phyloP scores from a whole-genome alignment of 2,113 vertebrate species.

The Festucalex cinctus region DNA sequence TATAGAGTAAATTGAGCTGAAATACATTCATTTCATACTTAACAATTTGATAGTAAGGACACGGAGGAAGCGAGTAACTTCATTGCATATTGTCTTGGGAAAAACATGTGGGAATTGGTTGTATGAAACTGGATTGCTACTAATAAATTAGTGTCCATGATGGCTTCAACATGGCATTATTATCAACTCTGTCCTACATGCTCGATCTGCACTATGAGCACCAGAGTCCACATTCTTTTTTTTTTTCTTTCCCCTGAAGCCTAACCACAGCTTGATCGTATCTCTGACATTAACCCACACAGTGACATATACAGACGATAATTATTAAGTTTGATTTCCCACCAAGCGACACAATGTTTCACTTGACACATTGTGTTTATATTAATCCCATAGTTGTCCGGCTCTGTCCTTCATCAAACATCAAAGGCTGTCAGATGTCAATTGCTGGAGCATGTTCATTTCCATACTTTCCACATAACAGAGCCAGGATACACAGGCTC shows the following conservation, averaged over 20 bases:
- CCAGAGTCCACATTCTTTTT: too few relatives aligned
- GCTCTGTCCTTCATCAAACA: slow-evolving; percentile 4
- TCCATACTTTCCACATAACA: slow-evolving; percentile 15
- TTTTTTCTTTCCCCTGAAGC: too few relatives aligned
- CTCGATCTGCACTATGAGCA: not conserved
- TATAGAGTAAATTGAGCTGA: not conserved
- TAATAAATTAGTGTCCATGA: slow-evolving; percentile 3
- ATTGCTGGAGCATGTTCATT: not conserved
- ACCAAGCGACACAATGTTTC: not conserved
- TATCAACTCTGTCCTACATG: not conserved
- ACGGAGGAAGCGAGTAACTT: slow-evolving; percentile 4
- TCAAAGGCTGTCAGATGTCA: slow-evolving; percentile 4
- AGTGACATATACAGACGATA: slow-evolving; percentile 1
- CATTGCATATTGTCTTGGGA: not conserved
- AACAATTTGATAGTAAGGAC: not conserved
- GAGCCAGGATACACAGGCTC: slow-evolving; percentile 7
- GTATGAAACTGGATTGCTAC: slow-evolving; percentile 5
- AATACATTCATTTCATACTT: not conserved
- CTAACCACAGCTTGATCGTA: not conserved
- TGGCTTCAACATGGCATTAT: not conserved
- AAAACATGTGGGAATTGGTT: not conserved
- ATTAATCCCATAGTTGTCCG: slow-evolving; percentile 4
- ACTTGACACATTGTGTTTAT: slow-evolving; percentile 5
- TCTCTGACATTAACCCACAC: slow-evolving; percentile 9
- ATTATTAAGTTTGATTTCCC: not conserved